Evolutionary conservation across 2,113 vertebrate genomes (phyloP).

Genomic region (Ochotona princeps): DNA sequence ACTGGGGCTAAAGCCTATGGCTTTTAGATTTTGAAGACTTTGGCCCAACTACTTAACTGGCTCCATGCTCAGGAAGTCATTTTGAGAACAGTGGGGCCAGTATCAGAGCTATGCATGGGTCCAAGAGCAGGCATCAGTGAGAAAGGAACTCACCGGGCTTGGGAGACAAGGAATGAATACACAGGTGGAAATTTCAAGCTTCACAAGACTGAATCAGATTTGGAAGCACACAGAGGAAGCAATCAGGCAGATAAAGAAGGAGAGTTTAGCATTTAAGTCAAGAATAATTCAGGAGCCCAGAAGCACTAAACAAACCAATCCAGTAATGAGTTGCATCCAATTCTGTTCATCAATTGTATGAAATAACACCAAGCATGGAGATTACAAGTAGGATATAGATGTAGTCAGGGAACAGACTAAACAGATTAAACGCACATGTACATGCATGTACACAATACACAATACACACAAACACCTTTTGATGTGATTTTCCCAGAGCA

Average conservation of each 20-base stretch:
- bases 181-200: neutral
- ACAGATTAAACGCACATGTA: neutral
- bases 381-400: neutral
- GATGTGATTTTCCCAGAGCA: neutral
- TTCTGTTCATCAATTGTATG: neutral
- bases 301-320: neutral
- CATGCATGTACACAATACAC: neutral
- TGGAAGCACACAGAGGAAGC: neutral
- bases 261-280: neutral
- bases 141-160: neutral
- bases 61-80: neutral
- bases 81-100: neutral
- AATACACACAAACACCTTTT: neutral
- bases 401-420: neutral
- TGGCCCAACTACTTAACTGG: neutral
- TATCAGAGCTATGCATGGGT: neutral
- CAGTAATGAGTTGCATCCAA: neutral
- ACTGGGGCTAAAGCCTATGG: neutral
- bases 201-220: neutral
- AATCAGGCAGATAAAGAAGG: neutral
- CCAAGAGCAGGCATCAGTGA: neutral
- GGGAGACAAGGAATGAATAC: neutral
- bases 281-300: neutral
- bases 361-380: neutral
- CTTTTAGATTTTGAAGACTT: neutral